phyloP scores from a whole-genome alignment of 2,797 vertebrate species.

The Scleropages formosus region DNA sequence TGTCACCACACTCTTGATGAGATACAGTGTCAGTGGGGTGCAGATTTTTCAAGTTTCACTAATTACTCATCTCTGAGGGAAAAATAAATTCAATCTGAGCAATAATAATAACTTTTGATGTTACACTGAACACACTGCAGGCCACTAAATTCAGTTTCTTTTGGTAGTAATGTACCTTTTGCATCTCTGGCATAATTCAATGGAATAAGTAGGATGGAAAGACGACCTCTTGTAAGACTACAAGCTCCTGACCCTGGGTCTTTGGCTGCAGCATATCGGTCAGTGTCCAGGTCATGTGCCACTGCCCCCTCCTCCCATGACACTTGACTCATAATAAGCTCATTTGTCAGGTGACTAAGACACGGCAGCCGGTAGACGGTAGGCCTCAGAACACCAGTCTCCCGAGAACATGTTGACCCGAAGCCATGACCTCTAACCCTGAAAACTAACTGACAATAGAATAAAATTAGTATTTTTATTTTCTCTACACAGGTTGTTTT shows the following conservation, averaged over 20 bases:
- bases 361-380: slow-evolving; percentile 50
- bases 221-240: too few species aligned
- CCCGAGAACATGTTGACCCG: slow-evolving; percentile 30
- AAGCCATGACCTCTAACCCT: slow-evolving; percentile 41
- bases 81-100: too few species aligned
- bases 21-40: too few species aligned
- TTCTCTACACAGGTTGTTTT: neutral
- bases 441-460: neutral
- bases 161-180: too few species aligned
- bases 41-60: too few species aligned
- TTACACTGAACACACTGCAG: too few species aligned
- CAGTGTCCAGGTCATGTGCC: neutral
- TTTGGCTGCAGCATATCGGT: neutral
- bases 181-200: too few species aligned
- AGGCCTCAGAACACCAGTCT: neutral
- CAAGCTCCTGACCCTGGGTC: neutral
- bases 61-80: too few species aligned
- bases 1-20: too few species aligned
- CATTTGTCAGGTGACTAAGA: slow-evolving; percentile 26
- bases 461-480: neutral
- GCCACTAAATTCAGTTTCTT: too few species aligned
- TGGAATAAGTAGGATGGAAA: too few species aligned
- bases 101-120: too few species aligned
- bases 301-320: slow-evolving; percentile 16
- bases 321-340: slow-evolving; percentile 24